Percentiles rank a stretch among this genome's conserved stretches.
Evolutionary conservation across 2,797 vertebrate genomes (phyloP).

Genomic region (Etheostoma nigrum): DNA sequence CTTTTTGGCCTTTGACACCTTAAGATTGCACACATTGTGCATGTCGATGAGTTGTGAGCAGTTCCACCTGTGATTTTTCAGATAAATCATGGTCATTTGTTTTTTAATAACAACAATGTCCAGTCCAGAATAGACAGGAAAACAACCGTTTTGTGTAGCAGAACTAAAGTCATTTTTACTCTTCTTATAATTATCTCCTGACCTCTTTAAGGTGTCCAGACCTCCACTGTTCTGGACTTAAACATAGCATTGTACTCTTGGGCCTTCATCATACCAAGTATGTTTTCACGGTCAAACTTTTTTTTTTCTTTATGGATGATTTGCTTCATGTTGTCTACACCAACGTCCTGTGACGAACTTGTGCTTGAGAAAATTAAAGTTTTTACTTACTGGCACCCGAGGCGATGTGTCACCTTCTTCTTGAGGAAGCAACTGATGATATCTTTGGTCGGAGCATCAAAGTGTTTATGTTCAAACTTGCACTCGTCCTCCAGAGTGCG

Average conservation of each 20-base stretch:
- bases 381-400: constrained; percentile 89
- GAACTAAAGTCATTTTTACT: no score
- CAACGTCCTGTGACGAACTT: neutral
- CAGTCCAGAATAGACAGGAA: no score
- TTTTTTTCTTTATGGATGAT: neutral
- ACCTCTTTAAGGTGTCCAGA: neutral
- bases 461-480: constrained; percentile 86
- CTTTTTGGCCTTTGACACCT: neutral
- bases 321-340: neutral
- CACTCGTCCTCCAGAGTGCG: constrained; percentile 91
- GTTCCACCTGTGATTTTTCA: neutral
- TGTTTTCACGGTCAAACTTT: neutral
- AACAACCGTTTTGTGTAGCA: no score
- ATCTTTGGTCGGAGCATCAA: constrained; percentile 87
- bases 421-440: constrained; percentile 89
- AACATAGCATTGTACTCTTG: no score
- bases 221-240: neutral
- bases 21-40: neutral
- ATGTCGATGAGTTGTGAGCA: neutral
- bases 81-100: neutral
- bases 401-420: constrained; percentile 85
- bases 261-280: neutral
- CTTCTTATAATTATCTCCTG: neutral
- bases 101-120: no score
- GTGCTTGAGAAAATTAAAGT: neutral